phyloP scores from a whole-genome alignment of 2,888 invertebrate species.

The Lycia hirtaria region DNA sequence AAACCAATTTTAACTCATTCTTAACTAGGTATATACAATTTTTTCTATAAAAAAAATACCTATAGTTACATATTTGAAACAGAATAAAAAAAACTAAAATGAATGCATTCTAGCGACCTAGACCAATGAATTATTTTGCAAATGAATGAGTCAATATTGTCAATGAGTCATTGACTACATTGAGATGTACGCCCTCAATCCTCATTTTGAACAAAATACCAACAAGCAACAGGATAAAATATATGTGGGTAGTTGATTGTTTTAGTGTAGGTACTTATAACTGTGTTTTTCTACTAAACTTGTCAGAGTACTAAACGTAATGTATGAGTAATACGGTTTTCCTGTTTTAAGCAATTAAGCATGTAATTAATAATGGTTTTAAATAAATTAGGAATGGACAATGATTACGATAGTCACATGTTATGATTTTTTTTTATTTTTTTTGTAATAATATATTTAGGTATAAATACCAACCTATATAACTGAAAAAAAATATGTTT shows the following conservation, averaged over 20 bases:
- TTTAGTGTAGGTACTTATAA: neutral
- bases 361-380: too few relatives aligned
- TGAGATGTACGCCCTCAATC: neutral
- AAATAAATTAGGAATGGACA: too few relatives aligned
- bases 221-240: constrained; percentile 1
- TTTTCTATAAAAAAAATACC: too few relatives aligned
- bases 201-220: neutral
- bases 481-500: too few relatives aligned
- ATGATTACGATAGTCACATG: too few relatives aligned
- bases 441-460: too few relatives aligned
- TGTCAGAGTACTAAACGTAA: too few relatives aligned
- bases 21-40: too few relatives aligned
- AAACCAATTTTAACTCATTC: too few relatives aligned
- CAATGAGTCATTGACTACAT: constrained; percentile 6
- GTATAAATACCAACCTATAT: too few relatives aligned
- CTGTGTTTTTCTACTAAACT: too few relatives aligned
- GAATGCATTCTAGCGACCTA: neutral
- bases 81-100: neutral
- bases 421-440: too few relatives aligned
- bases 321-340: neutral
- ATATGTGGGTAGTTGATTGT: neutral
- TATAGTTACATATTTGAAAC: neutral
- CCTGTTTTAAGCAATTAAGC: neutral
- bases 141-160: neutral
- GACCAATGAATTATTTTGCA: neutral